Evolutionary conservation across 2,797 vertebrate genomes (phyloP), one percentile per base, ranked within the genome.

Genomic region (Scyliorhinus canicula): DNA sequence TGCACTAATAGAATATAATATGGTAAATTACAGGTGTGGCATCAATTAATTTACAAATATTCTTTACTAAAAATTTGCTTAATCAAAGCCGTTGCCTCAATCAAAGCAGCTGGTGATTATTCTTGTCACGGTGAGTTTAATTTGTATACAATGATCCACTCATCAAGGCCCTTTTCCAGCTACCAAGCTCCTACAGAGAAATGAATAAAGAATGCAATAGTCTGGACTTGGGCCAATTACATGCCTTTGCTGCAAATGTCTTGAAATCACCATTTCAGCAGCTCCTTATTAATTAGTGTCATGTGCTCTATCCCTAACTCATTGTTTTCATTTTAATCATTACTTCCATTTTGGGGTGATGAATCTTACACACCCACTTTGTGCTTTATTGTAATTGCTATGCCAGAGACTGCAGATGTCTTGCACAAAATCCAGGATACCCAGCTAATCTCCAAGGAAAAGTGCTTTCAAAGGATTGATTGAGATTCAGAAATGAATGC

Each of bases 261-360:
- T 93, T 74, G 65, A 93, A 74, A 50, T 93, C 93, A 93, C 44
- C 47, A 93, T 31, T 93, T 47, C 65, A 52, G 26, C 93, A 71
- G 67, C 67, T 69, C 24, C 91, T 91, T 71, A 74, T 93, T 71
- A 71, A 69, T 71, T 74, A 71, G 14, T 50, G 44, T 93, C 44
- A 74, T 71, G 65, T 93, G 21, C 47, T n/a, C 93, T 35, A 11
- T 40, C 88, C 35, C 60, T 63, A n/a, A 63, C 26, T 44, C 60
- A 21, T 65, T 40, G 57, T 65, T 63, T 44, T 12, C 60, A 63
- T 21, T 65, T 63, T 91, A n/a, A 91, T 91, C 57, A 63, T 8
- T 4, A 26, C 88, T 91, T 28, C 57, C 57, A 63, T 63, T 44
- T 91, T 91, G 57, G n/a, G 57, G 57, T 91, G 88, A 60, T 91